Evolutionary conservation across 2,113 vertebrate species (phyloP).

Genomic region (Aegotheles bennettii): DNA sequence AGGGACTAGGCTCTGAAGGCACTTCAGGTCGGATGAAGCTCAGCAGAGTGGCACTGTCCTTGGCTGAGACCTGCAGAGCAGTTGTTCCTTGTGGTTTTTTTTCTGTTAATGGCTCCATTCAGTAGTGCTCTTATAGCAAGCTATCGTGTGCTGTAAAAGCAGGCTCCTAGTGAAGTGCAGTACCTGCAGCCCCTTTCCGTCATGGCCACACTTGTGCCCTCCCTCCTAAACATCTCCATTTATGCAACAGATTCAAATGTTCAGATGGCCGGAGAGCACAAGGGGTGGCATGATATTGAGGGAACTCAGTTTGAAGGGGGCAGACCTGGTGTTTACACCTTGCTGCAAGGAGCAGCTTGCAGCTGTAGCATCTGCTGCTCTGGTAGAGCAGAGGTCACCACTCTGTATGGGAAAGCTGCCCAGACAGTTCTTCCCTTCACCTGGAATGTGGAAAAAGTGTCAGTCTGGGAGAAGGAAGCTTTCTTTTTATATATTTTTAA

Average conservation of each 20-base stretch:
- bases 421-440: neutral
- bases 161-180: neutral
- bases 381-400: neutral
- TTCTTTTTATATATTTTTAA: neutral
- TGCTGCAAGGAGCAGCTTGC: neutral
- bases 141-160: accelerated
- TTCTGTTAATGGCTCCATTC: neutral
- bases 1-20: neutral
- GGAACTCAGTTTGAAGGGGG: neutral
- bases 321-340: neutral
- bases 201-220: neutral
- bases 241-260: neutral
- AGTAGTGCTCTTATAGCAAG: neutral
- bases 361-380: neutral
- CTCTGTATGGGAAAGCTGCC: neutral
- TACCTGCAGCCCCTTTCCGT: neutral
- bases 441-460: neutral
- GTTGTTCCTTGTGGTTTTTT: neutral
- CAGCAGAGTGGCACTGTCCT: neutral
- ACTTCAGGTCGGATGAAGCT: neutral
- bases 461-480: neutral
- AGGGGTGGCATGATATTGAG: neutral
- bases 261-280: neutral
- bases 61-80: neutral
- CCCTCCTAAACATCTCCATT: neutral